Percentiles rank a stretch among this genome's conserved stretches.
Conservation (phyloP, 2,888 invertebrate species). For the Arge pagana region DNA sequence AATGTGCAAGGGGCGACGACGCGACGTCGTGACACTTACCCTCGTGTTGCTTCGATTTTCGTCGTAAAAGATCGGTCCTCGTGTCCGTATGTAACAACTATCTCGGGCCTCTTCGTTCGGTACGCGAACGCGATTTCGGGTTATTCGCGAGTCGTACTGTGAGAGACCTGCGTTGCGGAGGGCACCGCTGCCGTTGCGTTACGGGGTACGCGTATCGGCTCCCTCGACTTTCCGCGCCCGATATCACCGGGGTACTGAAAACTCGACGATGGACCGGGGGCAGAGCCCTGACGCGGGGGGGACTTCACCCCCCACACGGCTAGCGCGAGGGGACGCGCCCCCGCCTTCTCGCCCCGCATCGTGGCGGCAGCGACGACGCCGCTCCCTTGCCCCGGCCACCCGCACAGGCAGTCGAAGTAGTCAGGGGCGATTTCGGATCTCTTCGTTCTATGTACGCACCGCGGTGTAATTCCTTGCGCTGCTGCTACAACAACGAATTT, state of each 20-base stretch:
- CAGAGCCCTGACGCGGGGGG: conserved; percentile 22
- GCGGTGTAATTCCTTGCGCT: no score
- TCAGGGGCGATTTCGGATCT: conserved; percentile 21
- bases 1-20: no score
- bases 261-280: conserved; percentile 12
- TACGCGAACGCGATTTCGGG: no score
- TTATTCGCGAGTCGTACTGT: no score
- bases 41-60: no score
- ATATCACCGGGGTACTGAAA: conserved; percentile 51
- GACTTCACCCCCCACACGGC: conserved; percentile 33
- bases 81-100: no score
- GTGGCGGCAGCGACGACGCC: background rate
- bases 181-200: conserved; percentile 10
- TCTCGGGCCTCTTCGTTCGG: no score
- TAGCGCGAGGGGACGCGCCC: conserved; percentile 34
- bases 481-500: no score
- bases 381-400: background rate
- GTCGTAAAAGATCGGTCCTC: no score
- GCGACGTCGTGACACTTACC: no score
- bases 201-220: conserved; percentile 39
- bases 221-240: conserved; percentile 55
- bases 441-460: no score
- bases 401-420: conserved; percentile 19
- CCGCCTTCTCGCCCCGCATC: conserved; percentile 23
- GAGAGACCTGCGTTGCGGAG: no score